phyloP scores from a whole-genome alignment of 2,888 invertebrate genomes.

The Amphipoea lucens region DNA sequence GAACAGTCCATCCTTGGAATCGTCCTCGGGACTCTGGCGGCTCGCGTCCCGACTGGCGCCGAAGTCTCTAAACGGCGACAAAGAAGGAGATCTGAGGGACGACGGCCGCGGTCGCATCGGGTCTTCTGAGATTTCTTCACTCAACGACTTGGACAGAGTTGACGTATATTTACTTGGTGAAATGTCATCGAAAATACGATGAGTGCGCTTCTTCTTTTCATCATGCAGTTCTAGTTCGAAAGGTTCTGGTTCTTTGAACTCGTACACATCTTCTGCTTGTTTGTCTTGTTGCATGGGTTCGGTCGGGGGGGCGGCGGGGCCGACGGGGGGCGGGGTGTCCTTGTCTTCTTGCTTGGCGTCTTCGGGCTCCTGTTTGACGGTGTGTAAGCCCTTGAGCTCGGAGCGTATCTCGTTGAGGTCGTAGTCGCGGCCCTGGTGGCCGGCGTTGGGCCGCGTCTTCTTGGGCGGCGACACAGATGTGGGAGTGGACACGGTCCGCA shows the following conservation, averaged over 20 bases:
- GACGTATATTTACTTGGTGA: slow-evolving; percentile 88
- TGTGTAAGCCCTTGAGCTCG: slow-evolving; percentile 94
- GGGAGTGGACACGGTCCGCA: slow-evolving; percentile 81
- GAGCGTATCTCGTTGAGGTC: slow-evolving; percentile 96
- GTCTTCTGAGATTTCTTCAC: slow-evolving; percentile 90
- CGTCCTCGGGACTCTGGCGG: slow-evolving; percentile 91
- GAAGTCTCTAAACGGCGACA: slow-evolving; percentile 87
- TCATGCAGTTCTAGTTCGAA: slow-evolving; percentile 95
- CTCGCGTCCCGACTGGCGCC: slow-evolving; percentile 89
- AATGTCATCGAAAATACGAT: slow-evolving; percentile 88
- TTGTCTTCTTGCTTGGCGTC: slow-evolving; percentile 81
- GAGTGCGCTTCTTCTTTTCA: slow-evolving; percentile 88
- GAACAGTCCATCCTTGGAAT: slow-evolving; percentile 91
- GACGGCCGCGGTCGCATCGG: slow-evolving; percentile 78
- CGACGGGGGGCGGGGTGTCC: slow-evolving; percentile 68
- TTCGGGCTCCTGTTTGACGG: slow-evolving; percentile 88
- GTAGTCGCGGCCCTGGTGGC: slow-evolving; percentile 92
- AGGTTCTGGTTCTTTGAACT: slow-evolving; percentile 97
- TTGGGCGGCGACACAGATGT: slow-evolving; percentile 82
- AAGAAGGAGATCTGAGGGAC: slow-evolving; percentile 82
- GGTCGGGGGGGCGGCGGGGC: slow-evolving; percentile 66
- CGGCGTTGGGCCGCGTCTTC: slow-evolving; percentile 77
- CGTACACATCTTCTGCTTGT: slow-evolving; percentile 93
- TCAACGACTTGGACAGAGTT: slow-evolving; percentile 85
- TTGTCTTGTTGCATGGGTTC: slow-evolving; percentile 80